These are phyloP conservation scores for Novumbra hubbsi DNA, from an alignment of 2,797 vertebrate species.

Conservation along the genomic window DNA sequence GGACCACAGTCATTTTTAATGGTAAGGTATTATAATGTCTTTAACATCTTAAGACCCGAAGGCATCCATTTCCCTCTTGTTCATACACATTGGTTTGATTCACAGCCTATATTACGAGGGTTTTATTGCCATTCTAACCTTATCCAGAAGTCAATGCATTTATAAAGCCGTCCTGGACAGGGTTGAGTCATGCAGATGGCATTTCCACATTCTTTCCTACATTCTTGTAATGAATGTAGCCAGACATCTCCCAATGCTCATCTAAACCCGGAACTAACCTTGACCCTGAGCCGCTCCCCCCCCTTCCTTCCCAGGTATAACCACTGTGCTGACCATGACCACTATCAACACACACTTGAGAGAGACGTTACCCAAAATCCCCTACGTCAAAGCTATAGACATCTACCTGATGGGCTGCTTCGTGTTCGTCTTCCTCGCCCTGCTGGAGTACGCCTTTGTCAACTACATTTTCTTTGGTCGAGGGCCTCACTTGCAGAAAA, in stretches of 20 bases:
- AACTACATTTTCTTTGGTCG: constrained; percentile 96
- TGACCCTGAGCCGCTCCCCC: constrained; percentile 8
- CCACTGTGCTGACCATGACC: constrained; percentile 93
- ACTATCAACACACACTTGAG: constrained; percentile 92
- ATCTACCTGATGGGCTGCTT: constrained; percentile 94
- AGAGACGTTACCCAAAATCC: constrained; percentile 93
- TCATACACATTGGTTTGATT: background rate
- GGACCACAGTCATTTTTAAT: background rate
- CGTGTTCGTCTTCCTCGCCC: constrained; percentile 90
- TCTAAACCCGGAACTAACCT: constrained; percentile 7
- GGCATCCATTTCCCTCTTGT: background rate
- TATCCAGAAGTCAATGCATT: constrained; percentile 3
- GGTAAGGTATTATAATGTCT: background rate
- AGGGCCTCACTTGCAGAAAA: constrained; percentile 88
- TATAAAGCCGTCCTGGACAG: constrained; percentile 5
- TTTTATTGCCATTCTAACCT: background rate
- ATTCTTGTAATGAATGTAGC: constrained; percentile 5
- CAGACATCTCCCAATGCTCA: constrained; percentile 11
- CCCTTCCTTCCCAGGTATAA: constrained; percentile 77
- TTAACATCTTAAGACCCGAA: background rate
- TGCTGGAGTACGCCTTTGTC: constrained; percentile 91
- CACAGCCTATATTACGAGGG: background rate
- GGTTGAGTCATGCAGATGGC: constrained; percentile 8
- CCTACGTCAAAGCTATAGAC: constrained; percentile 92
- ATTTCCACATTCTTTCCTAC: constrained; percentile 8